phyloP scores from a whole-genome alignment of 2,888 invertebrate species.

The Sicus ferrugineus region DNA sequence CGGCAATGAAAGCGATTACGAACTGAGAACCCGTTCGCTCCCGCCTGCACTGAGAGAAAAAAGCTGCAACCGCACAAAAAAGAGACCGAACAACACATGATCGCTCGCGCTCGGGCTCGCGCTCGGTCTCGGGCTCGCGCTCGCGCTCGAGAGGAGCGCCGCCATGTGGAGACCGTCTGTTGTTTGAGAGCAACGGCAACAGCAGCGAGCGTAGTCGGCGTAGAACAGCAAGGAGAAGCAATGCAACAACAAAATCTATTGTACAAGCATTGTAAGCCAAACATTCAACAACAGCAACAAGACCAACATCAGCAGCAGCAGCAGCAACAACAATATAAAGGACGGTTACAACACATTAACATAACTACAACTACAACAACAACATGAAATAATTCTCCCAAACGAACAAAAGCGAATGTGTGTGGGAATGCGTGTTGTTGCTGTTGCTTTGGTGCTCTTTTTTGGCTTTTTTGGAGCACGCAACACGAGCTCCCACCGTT shows the following conservation, averaged over 20 bases:
- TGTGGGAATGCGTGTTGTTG: constrained; percentile 12
- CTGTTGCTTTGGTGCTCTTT: neutral
- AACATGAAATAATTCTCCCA: constrained; percentile 5
- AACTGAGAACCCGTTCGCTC: constrained; percentile 13
- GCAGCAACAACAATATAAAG: neutral
- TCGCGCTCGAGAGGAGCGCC: neutral
- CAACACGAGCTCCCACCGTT: neutral
- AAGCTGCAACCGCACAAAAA: constrained; percentile 11
- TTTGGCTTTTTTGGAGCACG: constrained; percentile 15
- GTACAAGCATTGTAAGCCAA: neutral
- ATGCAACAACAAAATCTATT: neutral
- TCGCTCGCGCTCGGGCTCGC: neutral
- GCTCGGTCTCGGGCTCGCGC: neutral
- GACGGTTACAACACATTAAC: neutral
- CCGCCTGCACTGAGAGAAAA: constrained; percentile 15
- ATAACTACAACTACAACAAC: neutral
- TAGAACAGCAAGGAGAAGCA: neutral
- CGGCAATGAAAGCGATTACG: constrained; percentile 5
- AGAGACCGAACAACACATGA: neutral
- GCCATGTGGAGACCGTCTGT: constrained; percentile 9
- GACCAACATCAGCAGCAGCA: neutral
- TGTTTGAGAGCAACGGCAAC: constrained; percentile 1
- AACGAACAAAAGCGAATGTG: neutral
- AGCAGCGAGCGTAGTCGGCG: neutral
- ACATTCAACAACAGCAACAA: neutral